phyloP scores from a whole-genome alignment of 2,888 invertebrate genomes.

The Chrysomela aeneicollis region DNA sequence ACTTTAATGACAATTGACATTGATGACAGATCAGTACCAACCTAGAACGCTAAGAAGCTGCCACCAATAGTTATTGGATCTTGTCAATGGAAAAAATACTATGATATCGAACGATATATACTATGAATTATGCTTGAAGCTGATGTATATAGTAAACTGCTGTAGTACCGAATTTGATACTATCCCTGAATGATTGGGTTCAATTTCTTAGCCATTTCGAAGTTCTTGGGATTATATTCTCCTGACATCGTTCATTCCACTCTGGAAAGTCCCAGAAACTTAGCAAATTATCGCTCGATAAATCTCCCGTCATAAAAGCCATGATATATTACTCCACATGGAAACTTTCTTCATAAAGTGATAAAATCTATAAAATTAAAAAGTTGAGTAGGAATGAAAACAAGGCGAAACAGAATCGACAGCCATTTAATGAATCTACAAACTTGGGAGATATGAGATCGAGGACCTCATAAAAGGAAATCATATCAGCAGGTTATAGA shows the following conservation, averaged over 20 bases:
- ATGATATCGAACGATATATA: no score
- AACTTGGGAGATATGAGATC: not conserved
- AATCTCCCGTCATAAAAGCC: constrained; percentile 16
- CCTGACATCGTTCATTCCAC: not conserved
- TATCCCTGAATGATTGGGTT: no score
- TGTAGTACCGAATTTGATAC: no score
- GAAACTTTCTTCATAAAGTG: constrained; percentile 11
- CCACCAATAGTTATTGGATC: no score
- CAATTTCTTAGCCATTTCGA: no score
- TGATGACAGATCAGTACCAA: no score
- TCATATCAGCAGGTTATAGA: constrained; percentile 39
- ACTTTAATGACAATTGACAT: no score
- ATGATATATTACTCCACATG: constrained; percentile 11
- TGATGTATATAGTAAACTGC: no score
- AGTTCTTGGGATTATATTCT: not conserved
- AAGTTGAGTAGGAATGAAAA: constrained; percentile 6
- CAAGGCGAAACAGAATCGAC: constrained; percentile 7
- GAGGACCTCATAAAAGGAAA: constrained; percentile 29
- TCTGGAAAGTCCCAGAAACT: constrained; percentile 11
- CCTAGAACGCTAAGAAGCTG: no score
- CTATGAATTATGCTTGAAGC: no score
- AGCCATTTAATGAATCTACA: not conserved
- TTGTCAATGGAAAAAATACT: no score
- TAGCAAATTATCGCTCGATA: constrained; percentile 17
- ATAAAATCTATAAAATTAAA: constrained; percentile 19